phyloP scores from a whole-genome alignment of 2,113 vertebrate species.

The Bettongia penicillata region DNA sequence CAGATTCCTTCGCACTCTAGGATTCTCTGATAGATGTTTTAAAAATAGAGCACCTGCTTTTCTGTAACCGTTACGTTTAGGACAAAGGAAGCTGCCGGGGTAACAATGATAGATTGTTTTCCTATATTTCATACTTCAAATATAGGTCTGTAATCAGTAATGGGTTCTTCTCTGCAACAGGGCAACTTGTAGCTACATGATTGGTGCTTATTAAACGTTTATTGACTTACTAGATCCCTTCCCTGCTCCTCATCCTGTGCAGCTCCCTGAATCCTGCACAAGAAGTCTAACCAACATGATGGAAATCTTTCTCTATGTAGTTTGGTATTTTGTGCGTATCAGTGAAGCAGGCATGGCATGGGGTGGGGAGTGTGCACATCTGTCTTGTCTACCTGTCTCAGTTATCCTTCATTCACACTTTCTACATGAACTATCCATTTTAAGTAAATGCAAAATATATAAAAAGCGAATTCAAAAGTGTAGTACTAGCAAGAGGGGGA shows the following conservation, averaged over 20 bases:
- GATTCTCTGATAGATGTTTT: background rate
- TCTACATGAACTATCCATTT: background rate
- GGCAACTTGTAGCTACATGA: background rate
- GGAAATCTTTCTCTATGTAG: background rate
- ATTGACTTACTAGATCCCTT: background rate
- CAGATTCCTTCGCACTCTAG: background rate
- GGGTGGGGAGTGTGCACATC: too few relatives aligned
- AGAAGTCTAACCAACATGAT: background rate
- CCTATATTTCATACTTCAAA: background rate
- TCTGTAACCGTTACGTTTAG: background rate
- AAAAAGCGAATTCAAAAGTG: background rate
- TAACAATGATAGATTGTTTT: background rate
- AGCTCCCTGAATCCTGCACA: background rate
- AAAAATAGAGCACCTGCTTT: background rate
- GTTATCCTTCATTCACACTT: background rate
- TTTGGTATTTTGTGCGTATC: background rate
- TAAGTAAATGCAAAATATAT: background rate
- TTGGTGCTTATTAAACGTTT: background rate
- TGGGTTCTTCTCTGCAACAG: background rate
- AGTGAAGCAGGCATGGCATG: background rate
- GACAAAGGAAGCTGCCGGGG: background rate
- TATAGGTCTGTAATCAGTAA: background rate
- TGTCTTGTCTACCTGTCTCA: background rate
- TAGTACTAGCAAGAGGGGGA: background rate
- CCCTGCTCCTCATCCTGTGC: background rate